These are phyloP conservation scores for Sitobion miscanthi DNA, from an alignment of 1,140 invertebrate genomes.

Conservation along the genomic window DNA sequence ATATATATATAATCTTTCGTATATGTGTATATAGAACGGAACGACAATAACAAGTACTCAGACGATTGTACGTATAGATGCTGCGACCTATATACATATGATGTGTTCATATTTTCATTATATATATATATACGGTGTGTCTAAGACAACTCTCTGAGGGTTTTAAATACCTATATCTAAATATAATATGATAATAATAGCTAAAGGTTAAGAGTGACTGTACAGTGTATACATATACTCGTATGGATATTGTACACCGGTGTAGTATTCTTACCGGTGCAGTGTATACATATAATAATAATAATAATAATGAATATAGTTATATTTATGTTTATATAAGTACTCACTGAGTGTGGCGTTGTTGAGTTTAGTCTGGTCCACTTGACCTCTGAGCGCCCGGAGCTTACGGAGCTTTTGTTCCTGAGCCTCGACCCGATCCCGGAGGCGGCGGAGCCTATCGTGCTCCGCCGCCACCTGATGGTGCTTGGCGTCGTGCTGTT, in stretches of 20 bases:
- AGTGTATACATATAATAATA: not conserved
- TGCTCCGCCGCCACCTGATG: conserved; percentile 86
- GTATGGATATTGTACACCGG: not conserved
- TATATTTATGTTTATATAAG: not conserved
- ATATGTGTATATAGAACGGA: not conserved
- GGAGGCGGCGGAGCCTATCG: conserved; percentile 82
- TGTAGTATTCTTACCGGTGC: not conserved
- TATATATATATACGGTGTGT: not conserved
- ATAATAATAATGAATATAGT: not conserved
- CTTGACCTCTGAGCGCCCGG: conserved; percentile 87
- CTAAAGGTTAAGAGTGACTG: not conserved
- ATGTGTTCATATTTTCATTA: not conserved
- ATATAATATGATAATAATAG: not conserved
- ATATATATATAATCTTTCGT: not conserved
- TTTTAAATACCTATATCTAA: not conserved
- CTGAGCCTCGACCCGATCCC: conserved; percentile 91
- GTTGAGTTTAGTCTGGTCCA: conserved; percentile 86
- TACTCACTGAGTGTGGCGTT: conserved; percentile 92
- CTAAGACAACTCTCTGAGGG: not conserved
- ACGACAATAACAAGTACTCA: conserved; percentile 16
- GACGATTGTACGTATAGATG: not conserved
- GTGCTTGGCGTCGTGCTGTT: conserved; percentile 86
- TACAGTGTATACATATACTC: not conserved
- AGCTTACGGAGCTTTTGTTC: conserved; percentile 91
- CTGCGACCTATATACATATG: not conserved